phyloP scores from a whole-genome alignment of 1,140 invertebrate species.

The Aphelenchoides besseyi region DNA sequence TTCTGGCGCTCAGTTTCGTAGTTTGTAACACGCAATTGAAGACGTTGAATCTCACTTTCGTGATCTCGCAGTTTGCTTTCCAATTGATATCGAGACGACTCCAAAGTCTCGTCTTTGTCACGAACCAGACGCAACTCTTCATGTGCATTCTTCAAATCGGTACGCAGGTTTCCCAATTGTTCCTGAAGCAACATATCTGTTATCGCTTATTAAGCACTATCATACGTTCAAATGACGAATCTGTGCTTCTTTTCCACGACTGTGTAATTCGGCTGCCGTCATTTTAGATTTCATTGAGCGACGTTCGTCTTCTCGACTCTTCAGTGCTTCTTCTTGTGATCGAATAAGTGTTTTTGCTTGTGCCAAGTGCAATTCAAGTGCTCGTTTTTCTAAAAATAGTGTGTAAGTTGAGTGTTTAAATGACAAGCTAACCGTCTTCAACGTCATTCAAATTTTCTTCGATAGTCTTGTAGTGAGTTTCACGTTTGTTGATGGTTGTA shows the following conservation, averaged over 20 bases:
- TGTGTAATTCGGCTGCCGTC: constrained; percentile 58
- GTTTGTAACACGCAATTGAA: constrained; percentile 51
- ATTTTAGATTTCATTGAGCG: constrained; percentile 60
- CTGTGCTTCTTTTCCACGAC: constrained; percentile 60
- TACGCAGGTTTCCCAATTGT: constrained; percentile 60
- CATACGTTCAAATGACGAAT: constrained; percentile 58
- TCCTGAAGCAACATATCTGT: no score
- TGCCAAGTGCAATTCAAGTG: constrained; percentile 50
- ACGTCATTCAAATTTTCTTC: constrained; percentile 55
- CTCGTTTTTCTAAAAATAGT: constrained; percentile 53
- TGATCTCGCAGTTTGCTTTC: constrained; percentile 57
- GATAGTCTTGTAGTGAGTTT: constrained; percentile 57
- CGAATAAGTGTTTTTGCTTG: constrained; percentile 59
- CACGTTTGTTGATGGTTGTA: constrained; percentile 57
- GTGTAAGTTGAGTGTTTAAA: neutral
- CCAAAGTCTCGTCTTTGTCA: constrained; percentile 54
- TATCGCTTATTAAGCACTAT: no score
- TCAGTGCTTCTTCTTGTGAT: constrained; percentile 61
- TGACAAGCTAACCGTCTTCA: constrained; percentile 50
- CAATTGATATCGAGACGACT: constrained; percentile 54
- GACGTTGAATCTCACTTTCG: constrained; percentile 52
- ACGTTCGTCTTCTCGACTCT: constrained; percentile 57
- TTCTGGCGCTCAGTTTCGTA: constrained; percentile 55
- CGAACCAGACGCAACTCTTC: constrained; percentile 53
- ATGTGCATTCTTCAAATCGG: constrained; percentile 57